phyloP scores from a whole-genome alignment of 2,797 vertebrate species.

The Gobio occitaniae region DNA sequence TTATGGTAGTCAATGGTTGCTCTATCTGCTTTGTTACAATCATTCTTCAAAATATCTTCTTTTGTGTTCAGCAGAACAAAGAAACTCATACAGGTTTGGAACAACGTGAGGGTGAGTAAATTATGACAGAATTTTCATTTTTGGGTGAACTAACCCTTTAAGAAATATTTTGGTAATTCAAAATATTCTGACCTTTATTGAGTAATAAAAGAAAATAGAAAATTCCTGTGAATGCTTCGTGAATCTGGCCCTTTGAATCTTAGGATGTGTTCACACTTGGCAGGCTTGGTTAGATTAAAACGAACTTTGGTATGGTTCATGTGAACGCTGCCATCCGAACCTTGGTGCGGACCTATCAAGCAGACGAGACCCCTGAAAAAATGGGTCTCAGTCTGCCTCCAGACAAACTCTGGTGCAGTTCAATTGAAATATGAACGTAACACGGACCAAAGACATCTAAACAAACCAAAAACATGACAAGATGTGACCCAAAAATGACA shows the following conservation, averaged over 20 bases:
- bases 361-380: neutral
- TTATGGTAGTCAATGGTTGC: too few relatives aligned
- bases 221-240: neutral
- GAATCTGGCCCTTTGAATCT: neutral
- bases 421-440: neutral
- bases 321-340: neutral
- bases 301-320: neutral
- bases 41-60: too few relatives aligned
- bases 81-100: too few relatives aligned
- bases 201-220: neutral
- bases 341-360: neutral
- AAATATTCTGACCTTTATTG: neutral
- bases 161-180: neutral
- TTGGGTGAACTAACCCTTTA: neutral
- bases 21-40: too few relatives aligned
- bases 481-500: neutral
- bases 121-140: too few relatives aligned
- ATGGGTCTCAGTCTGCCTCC: neutral
- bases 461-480: neutral
- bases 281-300: neutral
- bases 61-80: too few relatives aligned
- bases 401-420: too few relatives aligned
- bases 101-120: too few relatives aligned
- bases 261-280: neutral
- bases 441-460: neutral